Conservation (phyloP, 2,888 invertebrate genomes). For the Heliconius erato region DNA sequence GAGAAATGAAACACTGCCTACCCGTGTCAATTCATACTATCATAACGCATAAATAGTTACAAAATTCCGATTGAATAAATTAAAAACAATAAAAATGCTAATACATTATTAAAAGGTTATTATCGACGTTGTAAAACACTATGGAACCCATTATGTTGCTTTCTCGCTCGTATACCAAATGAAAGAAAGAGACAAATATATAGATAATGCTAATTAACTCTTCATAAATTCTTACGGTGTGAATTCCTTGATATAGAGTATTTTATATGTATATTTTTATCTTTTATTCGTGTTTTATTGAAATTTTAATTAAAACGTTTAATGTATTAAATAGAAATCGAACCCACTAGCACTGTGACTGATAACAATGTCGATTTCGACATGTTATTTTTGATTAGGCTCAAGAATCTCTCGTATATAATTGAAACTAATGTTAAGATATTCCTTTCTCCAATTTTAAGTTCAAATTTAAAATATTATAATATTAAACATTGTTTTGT, state of each 20-base stretch:
- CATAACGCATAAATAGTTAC: constrained; percentile 2
- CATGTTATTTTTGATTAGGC: too few relatives aligned
- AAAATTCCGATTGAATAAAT: constrained; percentile 7
- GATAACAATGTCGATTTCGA: too few relatives aligned
- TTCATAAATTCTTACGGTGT: constrained; percentile 28
- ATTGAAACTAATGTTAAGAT: too few relatives aligned
- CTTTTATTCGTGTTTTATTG: constrained; percentile 14
- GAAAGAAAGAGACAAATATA: constrained; percentile 33
- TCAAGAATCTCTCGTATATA: too few relatives aligned
- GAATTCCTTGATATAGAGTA: constrained; percentile 19
- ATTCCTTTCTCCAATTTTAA: too few relatives aligned
- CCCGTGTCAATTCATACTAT: not conserved
- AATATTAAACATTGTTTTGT: too few relatives aligned
- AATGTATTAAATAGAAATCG: not conserved
- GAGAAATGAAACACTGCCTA: not conserved
- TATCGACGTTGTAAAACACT: constrained; percentile 25
- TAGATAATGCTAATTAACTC: constrained; percentile 21
- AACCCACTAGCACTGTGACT: constrained; percentile 4
- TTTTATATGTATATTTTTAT: constrained; percentile 25
- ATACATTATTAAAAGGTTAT: constrained; percentile 25
- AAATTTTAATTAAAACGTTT: constrained; percentile 29
- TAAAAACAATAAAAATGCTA: constrained; percentile 30
- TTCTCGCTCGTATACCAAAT: constrained; percentile 37
- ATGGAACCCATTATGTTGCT: not conserved
- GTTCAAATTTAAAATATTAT: too few relatives aligned